phyloP scores from a whole-genome alignment of 2,888 invertebrate genomes.

The Tanaodytes sp. region DNA sequence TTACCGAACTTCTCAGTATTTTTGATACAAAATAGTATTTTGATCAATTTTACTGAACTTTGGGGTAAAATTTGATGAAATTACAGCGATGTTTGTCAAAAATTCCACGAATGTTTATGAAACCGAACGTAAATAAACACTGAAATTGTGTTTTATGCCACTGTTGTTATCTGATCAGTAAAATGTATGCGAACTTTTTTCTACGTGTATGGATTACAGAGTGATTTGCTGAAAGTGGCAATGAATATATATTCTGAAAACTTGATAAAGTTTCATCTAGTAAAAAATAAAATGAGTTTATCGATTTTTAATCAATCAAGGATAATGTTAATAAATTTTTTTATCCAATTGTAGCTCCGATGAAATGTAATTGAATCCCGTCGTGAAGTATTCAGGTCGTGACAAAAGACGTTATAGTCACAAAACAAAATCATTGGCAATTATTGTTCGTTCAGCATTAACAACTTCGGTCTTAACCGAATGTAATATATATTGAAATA shows the following conservation, averaged over 20 bases:
- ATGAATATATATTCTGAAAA: not conserved
- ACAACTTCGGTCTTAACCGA: conserved; percentile 15
- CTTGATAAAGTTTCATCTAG: too few species aligned
- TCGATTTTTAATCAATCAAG: conserved; percentile 1
- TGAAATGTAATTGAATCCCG: not conserved
- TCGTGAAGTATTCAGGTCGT: not conserved
- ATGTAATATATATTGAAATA: conserved; percentile 40
- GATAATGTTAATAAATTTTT: conserved; percentile 13
- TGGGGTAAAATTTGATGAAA: too few species aligned
- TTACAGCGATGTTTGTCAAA: too few species aligned
- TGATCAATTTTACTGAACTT: too few species aligned
- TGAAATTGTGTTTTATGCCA: too few species aligned
- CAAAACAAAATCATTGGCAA: conserved; percentile 20
- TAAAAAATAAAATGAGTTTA: not conserved
- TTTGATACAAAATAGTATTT: too few species aligned
- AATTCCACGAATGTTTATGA: too few species aligned
- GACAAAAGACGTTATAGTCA: not conserved
- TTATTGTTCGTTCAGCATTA: conserved; percentile 26
- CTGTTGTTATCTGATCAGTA: too few species aligned
- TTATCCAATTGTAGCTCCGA: not conserved
- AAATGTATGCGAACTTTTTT: too few species aligned
- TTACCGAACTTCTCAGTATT: not conserved
- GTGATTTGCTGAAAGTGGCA: too few species aligned
- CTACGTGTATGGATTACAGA: too few species aligned
- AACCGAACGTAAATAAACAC: too few species aligned